phyloP scores from a whole-genome alignment of 2,888 invertebrate genomes.

The Callosobruchus maculatus region DNA sequence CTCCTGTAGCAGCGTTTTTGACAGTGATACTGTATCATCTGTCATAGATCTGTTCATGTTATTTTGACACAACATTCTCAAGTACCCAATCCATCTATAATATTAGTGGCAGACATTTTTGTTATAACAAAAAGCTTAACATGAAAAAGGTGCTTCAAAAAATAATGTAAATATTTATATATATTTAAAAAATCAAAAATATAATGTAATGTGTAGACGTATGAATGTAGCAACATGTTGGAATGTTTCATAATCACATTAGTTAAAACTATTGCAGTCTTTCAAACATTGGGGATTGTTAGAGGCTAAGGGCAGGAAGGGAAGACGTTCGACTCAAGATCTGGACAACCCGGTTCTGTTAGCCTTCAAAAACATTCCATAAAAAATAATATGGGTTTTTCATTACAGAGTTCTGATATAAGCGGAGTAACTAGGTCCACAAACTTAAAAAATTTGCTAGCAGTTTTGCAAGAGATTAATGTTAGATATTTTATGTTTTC shows the following conservation, averaged over 20 bases:
- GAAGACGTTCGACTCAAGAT: neutral
- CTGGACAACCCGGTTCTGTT: neutral
- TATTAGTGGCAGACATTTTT: slow-evolving; percentile 42
- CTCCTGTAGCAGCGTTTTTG: too few species aligned
- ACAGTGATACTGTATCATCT: too few species aligned
- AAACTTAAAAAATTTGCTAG: too few species aligned
- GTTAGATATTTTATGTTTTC: too few species aligned
- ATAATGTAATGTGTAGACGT: neutral
- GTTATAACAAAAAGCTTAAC: slow-evolving; percentile 44
- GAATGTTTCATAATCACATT: slow-evolving; percentile 31
- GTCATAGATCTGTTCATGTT: neutral
- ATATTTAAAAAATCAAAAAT: slow-evolving; percentile 4
- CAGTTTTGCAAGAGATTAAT: too few species aligned
- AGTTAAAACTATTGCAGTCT: slow-evolving; percentile 19
- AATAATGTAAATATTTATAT: neutral
- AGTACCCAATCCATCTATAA: slow-evolving; percentile 33
- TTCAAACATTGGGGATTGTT: slow-evolving; percentile 2
- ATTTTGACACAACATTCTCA: neutral
- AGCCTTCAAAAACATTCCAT: neutral
- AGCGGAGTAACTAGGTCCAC: too few species aligned
- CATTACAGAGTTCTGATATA: too few species aligned
- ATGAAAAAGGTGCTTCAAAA: slow-evolving; percentile 14
- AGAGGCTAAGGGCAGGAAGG: neutral
- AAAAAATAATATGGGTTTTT: neutral
- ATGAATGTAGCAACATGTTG: slow-evolving; percentile 12